phyloP scores from a whole-genome alignment of 2,888 invertebrate species.

The Cantharis rufa region DNA sequence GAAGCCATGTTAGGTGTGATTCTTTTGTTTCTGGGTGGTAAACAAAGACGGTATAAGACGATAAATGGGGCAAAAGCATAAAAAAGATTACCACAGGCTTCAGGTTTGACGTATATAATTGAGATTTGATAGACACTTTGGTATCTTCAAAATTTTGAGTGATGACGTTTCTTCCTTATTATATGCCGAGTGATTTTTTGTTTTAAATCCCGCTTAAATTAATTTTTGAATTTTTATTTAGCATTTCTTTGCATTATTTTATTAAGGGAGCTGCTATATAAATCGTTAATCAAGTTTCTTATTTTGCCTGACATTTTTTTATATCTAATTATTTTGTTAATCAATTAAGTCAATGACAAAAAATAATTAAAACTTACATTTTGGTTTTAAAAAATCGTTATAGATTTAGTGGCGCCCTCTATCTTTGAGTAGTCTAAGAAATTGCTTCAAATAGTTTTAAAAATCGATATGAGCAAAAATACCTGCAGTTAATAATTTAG shows the following conservation, averaged over 20 bases:
- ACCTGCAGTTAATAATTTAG: neutral
- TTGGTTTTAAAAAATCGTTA: neutral
- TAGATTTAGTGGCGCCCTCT: neutral
- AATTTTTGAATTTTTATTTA: neutral
- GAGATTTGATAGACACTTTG: constrained; percentile 48
- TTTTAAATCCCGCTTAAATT: neutral
- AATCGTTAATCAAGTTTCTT: neutral
- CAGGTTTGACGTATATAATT: constrained; percentile 47
- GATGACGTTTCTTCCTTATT: constrained; percentile 7
- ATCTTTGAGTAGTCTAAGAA: neutral
- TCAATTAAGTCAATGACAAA: neutral
- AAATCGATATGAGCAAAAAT: neutral
- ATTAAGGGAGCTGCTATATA: neutral
- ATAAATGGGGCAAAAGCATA: constrained; percentile 23
- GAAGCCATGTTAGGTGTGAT: constrained; percentile 54
- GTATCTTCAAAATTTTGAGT: constrained; percentile 33
- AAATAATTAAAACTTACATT: neutral
- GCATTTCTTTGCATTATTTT: neutral
- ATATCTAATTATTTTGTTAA: neutral
- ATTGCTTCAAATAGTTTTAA: no score
- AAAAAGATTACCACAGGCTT: constrained; percentile 29
- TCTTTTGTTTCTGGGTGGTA: constrained; percentile 56
- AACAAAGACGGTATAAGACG: constrained; percentile 41
- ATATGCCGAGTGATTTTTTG: neutral
- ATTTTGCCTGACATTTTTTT: neutral